Conservation (phyloP, 2,797 vertebrate genomes). For the Xerus rutilus region DNA sequence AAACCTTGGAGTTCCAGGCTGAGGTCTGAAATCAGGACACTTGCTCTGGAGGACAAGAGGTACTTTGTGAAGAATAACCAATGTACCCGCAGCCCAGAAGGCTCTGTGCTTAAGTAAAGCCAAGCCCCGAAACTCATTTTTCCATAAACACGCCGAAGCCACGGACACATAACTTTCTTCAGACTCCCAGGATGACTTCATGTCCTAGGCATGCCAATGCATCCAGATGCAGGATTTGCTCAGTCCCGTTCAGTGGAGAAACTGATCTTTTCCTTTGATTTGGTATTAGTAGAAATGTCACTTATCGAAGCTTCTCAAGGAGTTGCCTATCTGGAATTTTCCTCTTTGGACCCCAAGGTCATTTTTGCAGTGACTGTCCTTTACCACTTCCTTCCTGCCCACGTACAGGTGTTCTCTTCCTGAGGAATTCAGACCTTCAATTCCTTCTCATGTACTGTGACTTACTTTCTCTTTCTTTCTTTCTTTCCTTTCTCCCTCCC, state of each 20-base stretch:
- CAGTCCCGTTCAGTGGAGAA: constrained; percentile 79
- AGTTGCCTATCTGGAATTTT: not conserved
- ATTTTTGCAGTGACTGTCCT: not conserved
- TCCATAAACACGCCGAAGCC: constrained; percentile 88
- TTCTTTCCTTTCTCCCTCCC: not conserved
- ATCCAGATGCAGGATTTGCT: constrained; percentile 80
- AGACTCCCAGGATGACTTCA: constrained; percentile 88
- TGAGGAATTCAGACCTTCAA: not conserved
- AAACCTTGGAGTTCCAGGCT: constrained; percentile 41
- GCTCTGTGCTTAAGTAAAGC: constrained; percentile 83
- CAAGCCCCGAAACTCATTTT: constrained; percentile 85
- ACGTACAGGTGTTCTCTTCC: not conserved
- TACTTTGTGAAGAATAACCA: constrained; percentile 81
- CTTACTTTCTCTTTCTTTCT: not conserved
- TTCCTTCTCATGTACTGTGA: not conserved
- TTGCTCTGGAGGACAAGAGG: constrained; percentile 78
- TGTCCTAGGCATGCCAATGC: constrained; percentile 82
- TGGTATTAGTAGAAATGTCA: constrained; percentile 74
- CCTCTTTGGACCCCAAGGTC: not conserved
- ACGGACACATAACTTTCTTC: constrained; percentile 85
- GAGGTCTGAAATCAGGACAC: constrained; percentile 74
- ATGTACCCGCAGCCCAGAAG: constrained; percentile 80
- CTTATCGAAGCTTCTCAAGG: constrained; percentile 72
- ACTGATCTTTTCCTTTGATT: constrained; percentile 77
- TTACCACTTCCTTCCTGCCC: not conserved